Base-by-base conservation (phyloP, 1,140 invertebrate genomes). In the Drosophila eugracilis region DNA sequence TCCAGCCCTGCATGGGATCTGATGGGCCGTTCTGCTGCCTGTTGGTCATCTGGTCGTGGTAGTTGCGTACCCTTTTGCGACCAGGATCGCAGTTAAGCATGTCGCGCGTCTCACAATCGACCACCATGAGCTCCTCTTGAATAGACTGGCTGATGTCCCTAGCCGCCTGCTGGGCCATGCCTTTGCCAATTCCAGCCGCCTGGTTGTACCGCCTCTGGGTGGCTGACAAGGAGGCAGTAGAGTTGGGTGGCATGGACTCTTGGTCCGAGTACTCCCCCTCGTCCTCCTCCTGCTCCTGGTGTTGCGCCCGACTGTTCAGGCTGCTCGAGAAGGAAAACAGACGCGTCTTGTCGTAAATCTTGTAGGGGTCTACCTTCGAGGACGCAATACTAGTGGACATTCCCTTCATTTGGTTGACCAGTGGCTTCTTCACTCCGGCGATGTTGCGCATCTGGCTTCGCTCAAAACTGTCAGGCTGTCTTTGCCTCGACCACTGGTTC, bases 341-440 rank as follows among this genome's bases (percentile, higher is more conserved):
- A 3, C 12, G 53, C 1, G 66, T 66, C 22, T 42, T 50, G 6
- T 81, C 76, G 5, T 72, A 84, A 24, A 84, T 60, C 26, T 47
- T 59, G 28, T 78, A 78, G 2, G 69, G 19, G 1, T 10, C n/a
- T n/a, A 47, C 2, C 17, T 32, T 49, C 1, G 37, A 14, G 19
- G 28, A n/a, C 15, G 5, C 10, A 1, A 19, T 2, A 15, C 12
- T 17, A 2, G 37, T 47, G 1, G 2, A 15, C 73, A 78, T 55
- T 21, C 79, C 79, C 42, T 67, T 75, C 70, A 78, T 62, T 34
- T 75, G 79, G 26, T 84, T 84, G 1, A 78, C 52, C 22, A 84
- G 26, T 0, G 79, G 55, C 52, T 71, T 78, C 55, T 78, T 78
- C 1, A 75, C 54, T 3, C 79, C 79, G 22, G 78, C 58, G n/a